Conservation (phyloP, 2,888 invertebrate species). For the Aromia moschata region DNA sequence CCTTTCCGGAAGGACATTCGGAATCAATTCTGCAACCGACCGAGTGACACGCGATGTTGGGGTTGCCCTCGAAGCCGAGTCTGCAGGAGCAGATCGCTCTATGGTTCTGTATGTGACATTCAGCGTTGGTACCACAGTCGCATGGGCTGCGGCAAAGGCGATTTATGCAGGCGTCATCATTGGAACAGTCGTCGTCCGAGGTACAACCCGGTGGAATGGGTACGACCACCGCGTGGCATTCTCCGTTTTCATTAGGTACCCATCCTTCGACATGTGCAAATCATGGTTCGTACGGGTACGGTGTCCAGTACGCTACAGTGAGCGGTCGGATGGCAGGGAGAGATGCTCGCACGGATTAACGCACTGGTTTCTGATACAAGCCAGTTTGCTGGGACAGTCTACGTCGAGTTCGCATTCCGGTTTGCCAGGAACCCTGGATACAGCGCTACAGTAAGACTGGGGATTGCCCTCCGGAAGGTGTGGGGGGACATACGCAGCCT, state of each 20-base stretch:
- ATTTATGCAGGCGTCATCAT: slow-evolving; percentile 84
- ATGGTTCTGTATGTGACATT: slow-evolving; percentile 84
- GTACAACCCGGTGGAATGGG: slow-evolving; percentile 80
- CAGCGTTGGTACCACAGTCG: slow-evolving; percentile 85
- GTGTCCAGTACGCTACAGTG: slow-evolving; percentile 86
- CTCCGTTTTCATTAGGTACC: slow-evolving; percentile 81
- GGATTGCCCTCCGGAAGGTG: slow-evolving; percentile 83
- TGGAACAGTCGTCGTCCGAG: slow-evolving; percentile 80
- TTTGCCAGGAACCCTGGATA: slow-evolving; percentile 63
- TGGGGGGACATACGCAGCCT: slow-evolving; percentile 83
- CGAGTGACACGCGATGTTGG: slow-evolving; percentile 80
- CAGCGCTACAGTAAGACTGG: slow-evolving; percentile 75
- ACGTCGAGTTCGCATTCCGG: slow-evolving; percentile 80
- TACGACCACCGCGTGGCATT: slow-evolving; percentile 77
- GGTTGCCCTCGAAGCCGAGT: slow-evolving; percentile 86
- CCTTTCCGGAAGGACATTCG: slow-evolving; percentile 84
- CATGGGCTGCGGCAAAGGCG: slow-evolving; percentile 88
- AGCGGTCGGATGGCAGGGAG: slow-evolving; percentile 80
- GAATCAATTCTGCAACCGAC: slow-evolving; percentile 85
- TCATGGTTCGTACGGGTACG: slow-evolving; percentile 85
- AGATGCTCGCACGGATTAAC: slow-evolving; percentile 83
- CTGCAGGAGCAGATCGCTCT: slow-evolving; percentile 87
- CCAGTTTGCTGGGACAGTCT: slow-evolving; percentile 82
- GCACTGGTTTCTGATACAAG: slow-evolving; percentile 82
- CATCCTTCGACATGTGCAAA: slow-evolving; percentile 88